Conservation (phyloP, 92 coral and sea anemone genomes). For the Pocillopora meandrina region DNA sequence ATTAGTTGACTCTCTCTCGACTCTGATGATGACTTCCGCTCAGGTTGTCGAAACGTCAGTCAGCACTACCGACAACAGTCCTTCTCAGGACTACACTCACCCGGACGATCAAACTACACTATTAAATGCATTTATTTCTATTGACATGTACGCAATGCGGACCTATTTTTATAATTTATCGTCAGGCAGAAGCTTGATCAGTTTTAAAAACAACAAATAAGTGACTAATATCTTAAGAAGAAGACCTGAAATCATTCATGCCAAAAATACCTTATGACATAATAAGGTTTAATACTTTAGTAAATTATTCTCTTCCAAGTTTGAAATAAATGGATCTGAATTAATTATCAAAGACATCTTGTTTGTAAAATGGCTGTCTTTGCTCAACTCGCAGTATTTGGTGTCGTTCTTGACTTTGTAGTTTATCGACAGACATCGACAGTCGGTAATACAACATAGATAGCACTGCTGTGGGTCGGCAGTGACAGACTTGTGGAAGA, state of each 20-base stretch:
- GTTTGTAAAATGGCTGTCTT: neutral
- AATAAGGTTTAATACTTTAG: neutral
- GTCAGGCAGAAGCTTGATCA: too few species aligned
- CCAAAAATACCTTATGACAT: neutral
- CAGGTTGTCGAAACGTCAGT: too few species aligned
- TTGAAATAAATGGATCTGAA: neutral
- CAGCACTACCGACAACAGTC: too few species aligned
- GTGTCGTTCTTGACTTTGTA: neutral
- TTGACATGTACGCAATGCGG: too few species aligned
- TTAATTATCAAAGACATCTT: neutral
- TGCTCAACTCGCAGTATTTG: constrained; percentile 15
- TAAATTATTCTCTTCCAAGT: neutral
- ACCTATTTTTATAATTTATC: too few species aligned
- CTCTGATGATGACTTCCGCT: too few species aligned
- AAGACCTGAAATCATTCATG: neutral
- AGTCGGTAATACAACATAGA: neutral
- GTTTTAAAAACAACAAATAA: too few species aligned
- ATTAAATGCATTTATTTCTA: too few species aligned
- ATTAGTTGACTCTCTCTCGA: too few species aligned
- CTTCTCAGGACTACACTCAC: too few species aligned
- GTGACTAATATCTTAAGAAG: too few species aligned
- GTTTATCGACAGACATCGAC: constrained; percentile 9
- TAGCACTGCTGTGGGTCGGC: constrained; percentile 1
- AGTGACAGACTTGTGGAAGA: constrained; percentile 9
- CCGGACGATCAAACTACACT: too few species aligned